Evolutionary conservation across 2,113 vertebrate species (phyloP).

Genomic region (Megaceryle maxima): DNA sequence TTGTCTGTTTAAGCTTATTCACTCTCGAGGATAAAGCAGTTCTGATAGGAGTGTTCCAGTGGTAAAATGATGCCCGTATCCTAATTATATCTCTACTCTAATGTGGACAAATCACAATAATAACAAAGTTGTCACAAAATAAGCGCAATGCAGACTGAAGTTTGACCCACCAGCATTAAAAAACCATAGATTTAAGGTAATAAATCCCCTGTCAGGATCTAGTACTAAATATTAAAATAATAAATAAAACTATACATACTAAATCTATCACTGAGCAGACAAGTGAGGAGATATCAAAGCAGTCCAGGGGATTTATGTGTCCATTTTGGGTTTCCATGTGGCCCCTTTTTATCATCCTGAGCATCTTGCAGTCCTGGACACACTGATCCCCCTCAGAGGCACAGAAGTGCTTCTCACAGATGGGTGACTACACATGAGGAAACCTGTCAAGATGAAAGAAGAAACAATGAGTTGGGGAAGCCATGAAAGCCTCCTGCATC

Average conservation of each 20-base stretch:
- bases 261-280: not conserved
- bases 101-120: not conserved
- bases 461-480: not conserved
- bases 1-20: not conserved
- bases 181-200: not conserved
- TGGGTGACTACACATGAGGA: fast-evolving
- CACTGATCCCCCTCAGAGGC: not conserved
- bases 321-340: not conserved
- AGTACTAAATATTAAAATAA: not conserved
- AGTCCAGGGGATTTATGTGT: not conserved
- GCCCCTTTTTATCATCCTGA: not conserved
- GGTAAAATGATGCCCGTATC: not conserved
- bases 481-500: not conserved
- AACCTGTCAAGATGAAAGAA: not conserved
- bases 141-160: not conserved
- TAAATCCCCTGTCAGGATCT: not conserved
- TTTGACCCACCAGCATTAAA: not conserved
- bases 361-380: not conserved
- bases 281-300: not conserved
- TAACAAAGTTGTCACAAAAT: not conserved
- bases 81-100: not conserved
- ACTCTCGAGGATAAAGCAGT: not conserved
- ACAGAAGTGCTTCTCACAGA: not conserved
- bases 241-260: not conserved
- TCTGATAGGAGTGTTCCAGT: not conserved